phyloP scores from a whole-genome alignment of 2,888 invertebrate genomes.

The Xestia c-nigrum region DNA sequence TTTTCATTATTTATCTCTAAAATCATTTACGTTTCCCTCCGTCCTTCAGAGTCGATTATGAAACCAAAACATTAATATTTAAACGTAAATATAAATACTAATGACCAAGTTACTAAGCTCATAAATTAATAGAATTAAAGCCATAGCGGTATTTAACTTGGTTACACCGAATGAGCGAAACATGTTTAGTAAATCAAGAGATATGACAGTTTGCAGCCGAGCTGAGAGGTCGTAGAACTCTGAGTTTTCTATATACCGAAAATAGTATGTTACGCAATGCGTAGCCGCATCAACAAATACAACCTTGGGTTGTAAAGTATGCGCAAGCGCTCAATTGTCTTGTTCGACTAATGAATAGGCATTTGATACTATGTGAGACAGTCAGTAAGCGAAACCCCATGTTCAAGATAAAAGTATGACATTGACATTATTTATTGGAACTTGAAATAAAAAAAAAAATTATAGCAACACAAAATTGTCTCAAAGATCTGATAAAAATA shows the following conservation, averaged over 20 bases:
- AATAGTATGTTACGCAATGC: slow-evolving; percentile 79
- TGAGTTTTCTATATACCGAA: slow-evolving; percentile 73
- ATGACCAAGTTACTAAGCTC: slow-evolving; percentile 27
- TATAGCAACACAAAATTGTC: slow-evolving; percentile 29
- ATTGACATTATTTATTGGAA: slow-evolving; percentile 70
- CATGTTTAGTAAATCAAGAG: slow-evolving; percentile 47
- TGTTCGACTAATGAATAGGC: slow-evolving; percentile 73
- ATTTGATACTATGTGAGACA: slow-evolving; percentile 62
- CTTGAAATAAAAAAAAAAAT: slow-evolving; percentile 68
- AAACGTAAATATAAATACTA: slow-evolving; percentile 43
- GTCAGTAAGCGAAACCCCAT: slow-evolving; percentile 62
- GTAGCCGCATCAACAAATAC: slow-evolving; percentile 78
- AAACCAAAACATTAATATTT: slow-evolving; percentile 44
- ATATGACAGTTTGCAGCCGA: slow-evolving; percentile 34
- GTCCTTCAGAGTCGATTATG: slow-evolving; percentile 37
- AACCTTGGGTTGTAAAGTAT: slow-evolving; percentile 81
- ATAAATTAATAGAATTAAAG: slow-evolving; percentile 55
- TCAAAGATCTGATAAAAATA: slow-evolving; percentile 34
- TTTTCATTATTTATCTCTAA: background rate
- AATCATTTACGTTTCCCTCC: slow-evolving; percentile 7
- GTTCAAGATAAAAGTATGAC: slow-evolving; percentile 67
- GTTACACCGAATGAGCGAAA: slow-evolving; percentile 16
- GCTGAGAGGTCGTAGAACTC: slow-evolving; percentile 76
- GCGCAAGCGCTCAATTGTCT: slow-evolving; percentile 75
- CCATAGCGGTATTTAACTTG: slow-evolving; percentile 23